These are phyloP conservation scores for Luehdorfia chinensis DNA, from an alignment of 1,140 invertebrate species.

Conservation along the genomic window DNA sequence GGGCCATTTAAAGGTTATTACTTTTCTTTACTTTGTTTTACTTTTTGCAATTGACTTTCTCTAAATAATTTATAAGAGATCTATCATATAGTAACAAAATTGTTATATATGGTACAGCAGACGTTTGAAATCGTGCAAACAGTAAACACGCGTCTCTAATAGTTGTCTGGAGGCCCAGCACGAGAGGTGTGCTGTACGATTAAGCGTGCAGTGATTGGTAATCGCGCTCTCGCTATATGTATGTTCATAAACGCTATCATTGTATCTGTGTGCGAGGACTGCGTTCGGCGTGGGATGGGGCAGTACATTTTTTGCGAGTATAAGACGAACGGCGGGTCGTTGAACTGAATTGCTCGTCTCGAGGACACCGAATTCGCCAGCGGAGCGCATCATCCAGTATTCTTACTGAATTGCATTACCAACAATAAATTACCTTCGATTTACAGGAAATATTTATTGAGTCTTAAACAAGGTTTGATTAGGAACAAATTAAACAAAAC, in stretches of 20 bases:
- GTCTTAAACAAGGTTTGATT: background rate
- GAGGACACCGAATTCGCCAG: slow-evolving; percentile 62
- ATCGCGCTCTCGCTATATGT: slow-evolving; percentile 34
- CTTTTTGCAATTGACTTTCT: too few relatives aligned
- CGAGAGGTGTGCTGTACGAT: slow-evolving; percentile 43
- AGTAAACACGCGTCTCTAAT: slow-evolving; percentile 42
- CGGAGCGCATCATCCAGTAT: slow-evolving; percentile 53
- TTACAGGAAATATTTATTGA: background rate
- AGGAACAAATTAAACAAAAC: too few relatives aligned
- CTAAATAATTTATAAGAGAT: too few relatives aligned
- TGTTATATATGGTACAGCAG: background rate
- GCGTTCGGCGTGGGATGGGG: slow-evolving; percentile 64
- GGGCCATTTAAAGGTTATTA: too few relatives aligned
- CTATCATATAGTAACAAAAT: too few relatives aligned
- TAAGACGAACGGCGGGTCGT: slow-evolving; percentile 64
- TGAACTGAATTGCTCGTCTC: slow-evolving; percentile 62
- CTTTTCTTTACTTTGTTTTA: too few relatives aligned
- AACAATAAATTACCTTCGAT: slow-evolving; percentile 9
- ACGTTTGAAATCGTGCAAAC: slow-evolving; percentile 19
- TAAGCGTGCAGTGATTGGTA: slow-evolving; percentile 48
- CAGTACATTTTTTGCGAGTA: slow-evolving; percentile 73
- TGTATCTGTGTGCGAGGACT: slow-evolving; percentile 53
- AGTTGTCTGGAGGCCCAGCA: slow-evolving; percentile 35
- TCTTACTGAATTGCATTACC: slow-evolving; percentile 31
- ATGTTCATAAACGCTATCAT: slow-evolving; percentile 34